Evolutionary conservation across 2,888 invertebrate species (phyloP).

Genomic region (Sesia apiformis): DNA sequence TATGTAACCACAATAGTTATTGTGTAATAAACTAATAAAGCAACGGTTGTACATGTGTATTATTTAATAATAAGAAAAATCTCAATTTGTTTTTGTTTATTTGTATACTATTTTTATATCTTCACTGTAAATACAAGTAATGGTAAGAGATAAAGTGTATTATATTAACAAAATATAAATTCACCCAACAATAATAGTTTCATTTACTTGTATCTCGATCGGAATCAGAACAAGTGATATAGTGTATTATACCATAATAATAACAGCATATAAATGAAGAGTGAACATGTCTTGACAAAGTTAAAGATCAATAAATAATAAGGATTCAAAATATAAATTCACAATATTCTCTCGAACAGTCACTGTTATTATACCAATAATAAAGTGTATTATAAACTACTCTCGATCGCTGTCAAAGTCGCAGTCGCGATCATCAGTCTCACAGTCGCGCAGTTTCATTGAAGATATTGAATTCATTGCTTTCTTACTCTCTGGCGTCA

Average conservation of each 20-base stretch:
- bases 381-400: too few relatives aligned
- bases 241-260: too few relatives aligned
- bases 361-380: background rate
- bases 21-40: slow-evolving; percentile 6
- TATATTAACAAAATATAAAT: slow-evolving; percentile 69
- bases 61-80: slow-evolving; percentile 43
- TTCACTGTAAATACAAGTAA: slow-evolving; percentile 61
- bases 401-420: too few relatives aligned
- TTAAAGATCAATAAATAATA: too few relatives aligned
- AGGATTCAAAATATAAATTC: too few relatives aligned
- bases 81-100: slow-evolving; percentile 62
- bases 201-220: slow-evolving; percentile 14
- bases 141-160: slow-evolving; percentile 61
- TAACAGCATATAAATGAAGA: too few relatives aligned
- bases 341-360: background rate
- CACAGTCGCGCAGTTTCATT: background rate
- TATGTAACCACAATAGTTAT: too few relatives aligned
- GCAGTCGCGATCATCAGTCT: background rate
- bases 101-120: slow-evolving; percentile 54
- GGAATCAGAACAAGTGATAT: background rate
- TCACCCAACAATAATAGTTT: slow-evolving; percentile 38
- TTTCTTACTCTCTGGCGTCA: background rate
- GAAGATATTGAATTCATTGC: background rate
- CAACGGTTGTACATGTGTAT: slow-evolving; percentile 29
- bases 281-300: too few relatives aligned